Evolutionary conservation across 2,797 vertebrate species (phyloP), one percentile per base, ranked within the genome.

Genomic region (Neomorphus geoffroyi): DNA sequence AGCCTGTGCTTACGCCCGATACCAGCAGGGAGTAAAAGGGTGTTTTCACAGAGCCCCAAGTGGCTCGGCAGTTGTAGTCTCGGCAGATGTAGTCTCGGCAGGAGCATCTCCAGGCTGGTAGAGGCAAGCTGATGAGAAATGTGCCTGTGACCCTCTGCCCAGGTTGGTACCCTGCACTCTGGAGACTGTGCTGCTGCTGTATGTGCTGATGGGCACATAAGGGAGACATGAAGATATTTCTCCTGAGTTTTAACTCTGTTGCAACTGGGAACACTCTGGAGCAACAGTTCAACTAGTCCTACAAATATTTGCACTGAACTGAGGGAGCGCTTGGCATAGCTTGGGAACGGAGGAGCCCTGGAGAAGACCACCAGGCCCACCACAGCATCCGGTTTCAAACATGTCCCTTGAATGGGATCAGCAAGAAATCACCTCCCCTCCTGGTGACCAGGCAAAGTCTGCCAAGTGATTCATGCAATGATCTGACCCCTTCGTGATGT

Each of bases 31-130:
- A 92, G 71, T 62, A n/a, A 27, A 26, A 2, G 53, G 75, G 51
- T 41, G 61, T 18, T 91, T 70, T 2, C 77, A 56, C 18, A 80
- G 75, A 86, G 60, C 66, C 86, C 57, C 41, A 7, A 32, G 69
- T 17, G 66, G 56, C 72, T 77, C 60, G n/a, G 83, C 80, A 18
- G 24, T 8, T 41, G 3, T 50, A 85, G 88, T 69, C 65, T 19
- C 46, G 93, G 65, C 72, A 93, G 66, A n/a, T 41, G 3, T 50
- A 85, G 88, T 69, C 65, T 19, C 46, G 93, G 65, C 72, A 93
- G 66, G 11, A 77, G 30, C 41, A 77, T 32, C 57, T 45, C 35
- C 0, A 8, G 10, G 54, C 33, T 39, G 56, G 45, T n/a, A 28
- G 11, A 92, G 84, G 66, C 62, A 39, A 41, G 77, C 62, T 5